Percentiles rank a stretch among this genome's conserved stretches.
phyloP scores from a whole-genome alignment of 1,140 invertebrate species.

The Polypedilum pembai region DNA sequence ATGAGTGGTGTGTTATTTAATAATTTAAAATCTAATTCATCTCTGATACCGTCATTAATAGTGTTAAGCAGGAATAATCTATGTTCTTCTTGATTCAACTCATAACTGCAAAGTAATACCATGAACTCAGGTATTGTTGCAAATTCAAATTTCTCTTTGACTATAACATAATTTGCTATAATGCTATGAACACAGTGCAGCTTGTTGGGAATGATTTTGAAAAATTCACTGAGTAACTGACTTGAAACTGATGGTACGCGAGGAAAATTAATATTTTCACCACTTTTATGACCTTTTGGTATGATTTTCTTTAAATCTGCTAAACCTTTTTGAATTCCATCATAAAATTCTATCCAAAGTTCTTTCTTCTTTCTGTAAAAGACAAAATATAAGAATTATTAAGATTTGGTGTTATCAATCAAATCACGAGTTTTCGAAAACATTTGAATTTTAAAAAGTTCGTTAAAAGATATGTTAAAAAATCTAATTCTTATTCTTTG shows the following conservation, averaged over 20 bases:
- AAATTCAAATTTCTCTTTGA: conserved; percentile 58
- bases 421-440: too few relatives aligned
- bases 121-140: conserved; percentile 62
- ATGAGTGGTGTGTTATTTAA: conserved; percentile 34
- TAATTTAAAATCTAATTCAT: conserved; percentile 49
- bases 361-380: neutral
- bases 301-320: too few relatives aligned
- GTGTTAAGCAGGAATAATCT: conserved; percentile 58
- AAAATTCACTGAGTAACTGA: conserved; percentile 56
- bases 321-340: too few relatives aligned
- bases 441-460: neutral
- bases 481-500: neutral
- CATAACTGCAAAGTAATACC: conserved; percentile 57
- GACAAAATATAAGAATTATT: neutral
- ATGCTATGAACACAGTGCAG: conserved; percentile 55
- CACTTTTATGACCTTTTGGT: too few relatives aligned
- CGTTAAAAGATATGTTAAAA: neutral
- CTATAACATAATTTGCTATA: conserved; percentile 48
- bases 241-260: conserved; percentile 54
- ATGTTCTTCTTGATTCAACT: conserved; percentile 51
- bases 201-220: conserved; percentile 52
- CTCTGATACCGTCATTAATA: conserved; percentile 54
- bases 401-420: too few relatives aligned
- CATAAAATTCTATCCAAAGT: too few relatives aligned
- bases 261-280: conserved; percentile 36